Conservation (phyloP, 2,888 invertebrate genomes). For the Epistrophe eligans region DNA sequence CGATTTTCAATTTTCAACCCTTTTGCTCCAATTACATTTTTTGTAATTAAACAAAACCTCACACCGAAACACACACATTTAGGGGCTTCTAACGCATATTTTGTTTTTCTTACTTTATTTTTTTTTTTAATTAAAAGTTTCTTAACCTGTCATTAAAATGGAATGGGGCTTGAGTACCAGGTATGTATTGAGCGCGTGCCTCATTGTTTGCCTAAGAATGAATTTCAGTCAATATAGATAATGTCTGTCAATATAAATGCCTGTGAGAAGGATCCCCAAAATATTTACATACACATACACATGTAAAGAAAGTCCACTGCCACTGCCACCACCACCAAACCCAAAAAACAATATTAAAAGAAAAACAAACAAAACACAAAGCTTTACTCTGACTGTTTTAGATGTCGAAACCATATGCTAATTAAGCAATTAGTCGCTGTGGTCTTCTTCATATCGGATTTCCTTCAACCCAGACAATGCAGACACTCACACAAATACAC, state of each 20-base stretch:
- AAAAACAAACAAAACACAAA: conserved; percentile 46
- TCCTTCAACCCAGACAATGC: conserved; percentile 68
- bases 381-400: conserved; percentile 21
- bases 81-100: background rate
- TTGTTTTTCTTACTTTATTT: background rate
- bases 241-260: conserved; percentile 53
- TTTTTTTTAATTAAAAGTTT: conserved; percentile 39
- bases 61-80: conserved; percentile 17
- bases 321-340: background rate
- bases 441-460: conserved; percentile 79
- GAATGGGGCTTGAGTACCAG: background rate
- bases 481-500: conserved; percentile 11
- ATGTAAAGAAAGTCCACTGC: conserved; percentile 17
- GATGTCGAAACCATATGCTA: conserved; percentile 83
- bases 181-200: conserved; percentile 40
- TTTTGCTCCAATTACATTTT: conserved; percentile 43
- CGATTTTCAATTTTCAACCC: conserved; percentile 59
- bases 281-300: background rate
- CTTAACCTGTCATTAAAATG: conserved; percentile 33
- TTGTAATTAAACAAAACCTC: conserved; percentile 32
- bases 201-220: conserved; percentile 38
- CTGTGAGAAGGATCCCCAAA: background rate
- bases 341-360: background rate
- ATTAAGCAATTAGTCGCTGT: conserved; percentile 84
- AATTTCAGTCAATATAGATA: conserved; percentile 41